Percentiles rank a stretch among this genome's conserved stretches.
Conservation (phyloP, 2,888 invertebrate genomes). For the Dendrolimus pini region DNA sequence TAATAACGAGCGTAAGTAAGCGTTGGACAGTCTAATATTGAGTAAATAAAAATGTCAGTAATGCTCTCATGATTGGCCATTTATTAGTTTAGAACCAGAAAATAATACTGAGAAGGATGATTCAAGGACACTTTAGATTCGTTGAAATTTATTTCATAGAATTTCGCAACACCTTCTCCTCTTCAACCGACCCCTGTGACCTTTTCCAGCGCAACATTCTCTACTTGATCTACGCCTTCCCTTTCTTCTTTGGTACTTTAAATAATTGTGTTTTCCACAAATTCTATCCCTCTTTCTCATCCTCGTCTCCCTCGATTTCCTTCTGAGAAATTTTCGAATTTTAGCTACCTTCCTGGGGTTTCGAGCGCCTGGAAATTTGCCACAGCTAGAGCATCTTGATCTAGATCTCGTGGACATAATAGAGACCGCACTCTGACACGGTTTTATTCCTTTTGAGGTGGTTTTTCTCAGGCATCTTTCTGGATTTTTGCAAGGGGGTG, state of each 20-base stretch:
- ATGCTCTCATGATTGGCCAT: no score
- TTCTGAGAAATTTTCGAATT: conserved; percentile 41
- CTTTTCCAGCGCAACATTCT: conserved; percentile 52
- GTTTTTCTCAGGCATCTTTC: conserved; percentile 50
- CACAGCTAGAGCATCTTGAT: conserved; percentile 40
- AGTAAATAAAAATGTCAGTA: no score
- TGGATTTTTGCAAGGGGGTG: conserved; percentile 51
- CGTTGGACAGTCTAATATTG: no score
- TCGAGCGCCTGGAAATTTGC: conserved; percentile 26
- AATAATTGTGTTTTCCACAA: conserved; percentile 36
- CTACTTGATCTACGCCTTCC: conserved; percentile 23
- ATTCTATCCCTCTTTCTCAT: conserved; percentile 42
- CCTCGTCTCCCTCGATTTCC: conserved; percentile 42
- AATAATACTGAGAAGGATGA: not conserved
- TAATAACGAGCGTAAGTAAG: no score
- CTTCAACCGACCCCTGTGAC: conserved; percentile 50
- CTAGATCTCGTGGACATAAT: conserved; percentile 50
- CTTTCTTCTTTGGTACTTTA: conserved; percentile 32
- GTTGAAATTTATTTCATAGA: conserved; percentile 17
- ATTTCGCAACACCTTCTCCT: conserved; percentile 25
- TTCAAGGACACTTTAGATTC: not conserved
- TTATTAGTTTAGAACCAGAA: no score
- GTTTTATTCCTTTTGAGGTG: conserved; percentile 38
- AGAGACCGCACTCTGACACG: conserved; percentile 57
- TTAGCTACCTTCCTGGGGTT: conserved; percentile 26